Evolutionary conservation across 2,888 invertebrate genomes (phyloP), one percentile per base, ranked within the genome.

Genomic region (Sclerodermus sp.): DNA sequence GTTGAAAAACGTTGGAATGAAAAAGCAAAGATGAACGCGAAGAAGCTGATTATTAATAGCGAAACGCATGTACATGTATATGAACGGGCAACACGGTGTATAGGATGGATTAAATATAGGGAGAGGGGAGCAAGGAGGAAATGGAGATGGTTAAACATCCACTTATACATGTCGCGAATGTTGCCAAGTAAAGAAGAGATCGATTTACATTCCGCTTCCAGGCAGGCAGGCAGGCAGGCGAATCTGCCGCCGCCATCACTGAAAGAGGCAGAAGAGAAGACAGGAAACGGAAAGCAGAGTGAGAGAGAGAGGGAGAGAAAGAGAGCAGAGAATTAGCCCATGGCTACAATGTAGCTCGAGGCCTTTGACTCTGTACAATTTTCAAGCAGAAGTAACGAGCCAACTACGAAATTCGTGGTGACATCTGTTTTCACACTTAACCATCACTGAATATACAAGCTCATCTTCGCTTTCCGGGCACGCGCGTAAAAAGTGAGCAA

Each of bases 381-480:
- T 12, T 12, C 34, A 34, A 12, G 6, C 34, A 34, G 6, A 10
- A 34, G 34, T 34, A 6, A 13, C 23, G 23, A 51, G 47, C 51
- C 51, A 51, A 47, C 47, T 51, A 47, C 42, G 47, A 44, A 47
- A 51, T 47, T 23, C 36, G 39, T 42, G 47, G 47, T 51, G 51
- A 51, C 51, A 51, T 51, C 51, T 48, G 51, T 44, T 51, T 48
- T 47, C 44, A 51, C 30, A 47, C 47, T 46, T 43, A 42, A 45
- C 36, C 45, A 45, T 23, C 45, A n/a, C 45, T 37, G 36, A 10
- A 16, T 45, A 36, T 17, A 37, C 45, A 45, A 45, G 18, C 23
- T 36, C 36, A 12, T 45, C 45, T 23, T 8, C 23, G 6, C 38
- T 37, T 38, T 45, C 23, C 18, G 37, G 13, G 17, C 29, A 13